phyloP scores from a whole-genome alignment of 35 echinoderm and acorn worm species.

The Heliocidaris tuberculata region DNA sequence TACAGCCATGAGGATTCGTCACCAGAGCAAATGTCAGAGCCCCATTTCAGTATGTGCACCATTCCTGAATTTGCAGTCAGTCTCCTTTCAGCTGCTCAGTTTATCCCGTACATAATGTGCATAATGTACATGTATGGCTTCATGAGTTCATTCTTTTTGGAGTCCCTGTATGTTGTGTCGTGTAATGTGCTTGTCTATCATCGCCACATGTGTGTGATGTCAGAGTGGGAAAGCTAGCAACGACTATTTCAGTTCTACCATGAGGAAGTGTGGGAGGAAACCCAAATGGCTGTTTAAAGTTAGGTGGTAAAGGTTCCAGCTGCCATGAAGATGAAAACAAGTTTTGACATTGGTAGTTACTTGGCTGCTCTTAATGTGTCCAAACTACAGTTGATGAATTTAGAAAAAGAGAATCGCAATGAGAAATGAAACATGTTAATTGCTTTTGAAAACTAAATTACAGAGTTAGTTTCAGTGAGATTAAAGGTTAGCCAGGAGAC shows the following conservation, averaged over 20 bases:
- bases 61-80: neutral
- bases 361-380: neutral
- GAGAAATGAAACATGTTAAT: no score
- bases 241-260: neutral
- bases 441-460: no score
- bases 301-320: neutral
- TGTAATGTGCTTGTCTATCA: slow-evolving; percentile 3
- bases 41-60: no score
- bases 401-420: no score
- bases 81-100: neutral
- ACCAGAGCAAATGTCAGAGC: no score
- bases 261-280: neutral
- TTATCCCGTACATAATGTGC: neutral
- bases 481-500: no score
- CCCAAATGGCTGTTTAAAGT: neutral
- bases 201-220: neutral
- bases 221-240: neutral
- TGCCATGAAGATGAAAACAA: neutral
- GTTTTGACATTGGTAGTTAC: neutral
- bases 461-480: no score
- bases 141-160: neutral
- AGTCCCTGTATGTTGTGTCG: neutral
- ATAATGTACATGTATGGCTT: slow-evolving; percentile 13
- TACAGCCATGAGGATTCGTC: no score
- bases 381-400: neutral